A percentile compares a stretch with the other conserved stretches of the same genome.
Conservation (phyloP, 2,888 invertebrate genomes). For the Chloroclystis v-ata region DNA sequence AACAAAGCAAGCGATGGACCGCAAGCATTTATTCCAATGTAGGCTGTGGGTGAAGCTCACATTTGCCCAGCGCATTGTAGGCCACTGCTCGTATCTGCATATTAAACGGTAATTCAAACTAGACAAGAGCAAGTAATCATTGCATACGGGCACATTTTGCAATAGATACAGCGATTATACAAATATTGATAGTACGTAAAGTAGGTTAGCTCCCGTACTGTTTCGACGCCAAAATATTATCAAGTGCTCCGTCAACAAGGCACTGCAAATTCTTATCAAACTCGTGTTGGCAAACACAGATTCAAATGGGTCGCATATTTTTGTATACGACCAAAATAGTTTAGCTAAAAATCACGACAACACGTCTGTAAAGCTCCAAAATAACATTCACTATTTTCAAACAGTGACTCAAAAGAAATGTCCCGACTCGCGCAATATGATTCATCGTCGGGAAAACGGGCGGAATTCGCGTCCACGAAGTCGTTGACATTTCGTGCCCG, state of each 20-base stretch:
- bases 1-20: slow-evolving; percentile 32
- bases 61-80: slow-evolving; percentile 38
- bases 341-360: slow-evolving; percentile 44
- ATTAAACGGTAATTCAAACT: no score
- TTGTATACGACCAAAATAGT: slow-evolving; percentile 37
- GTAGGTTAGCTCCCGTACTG: slow-evolving; percentile 71
- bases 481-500: slow-evolving; percentile 67
- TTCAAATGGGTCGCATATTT: slow-evolving; percentile 64
- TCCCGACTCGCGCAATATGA: slow-evolving; percentile 60
- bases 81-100: slow-evolving; percentile 30
- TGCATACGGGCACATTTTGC: slow-evolving; percentile 49
- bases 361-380: slow-evolving; percentile 49
- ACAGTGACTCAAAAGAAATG: slow-evolving; percentile 51
- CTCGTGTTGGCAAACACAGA: slow-evolving; percentile 54
- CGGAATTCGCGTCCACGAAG: slow-evolving; percentile 55
- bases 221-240: slow-evolving; percentile 69
- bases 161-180: slow-evolving; percentile 51
- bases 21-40: slow-evolving; percentile 14
- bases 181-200: slow-evolving; percentile 65
- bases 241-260: slow-evolving; percentile 62
- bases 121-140: background rate
- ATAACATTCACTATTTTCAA: slow-evolving; percentile 51
- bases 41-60: slow-evolving; percentile 15
- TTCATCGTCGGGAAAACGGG: slow-evolving; percentile 60
- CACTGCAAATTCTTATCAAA: slow-evolving; percentile 63